These are phyloP conservation scores for Anastrepha obliqua DNA, from an alignment of 1,140 invertebrate species.

Conservation along the genomic window DNA sequence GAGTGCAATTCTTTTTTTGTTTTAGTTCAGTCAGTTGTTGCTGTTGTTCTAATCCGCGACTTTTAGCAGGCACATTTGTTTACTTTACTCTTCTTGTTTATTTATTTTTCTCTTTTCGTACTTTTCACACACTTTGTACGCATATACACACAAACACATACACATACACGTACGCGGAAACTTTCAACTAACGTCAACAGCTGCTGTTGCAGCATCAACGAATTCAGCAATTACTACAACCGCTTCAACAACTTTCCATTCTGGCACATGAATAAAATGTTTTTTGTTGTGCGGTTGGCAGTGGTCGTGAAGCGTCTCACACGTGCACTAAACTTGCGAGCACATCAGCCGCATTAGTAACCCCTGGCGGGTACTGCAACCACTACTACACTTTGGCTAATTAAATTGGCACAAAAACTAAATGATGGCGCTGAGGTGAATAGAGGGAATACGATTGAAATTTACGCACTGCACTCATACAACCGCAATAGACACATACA, in stretches of 20 bases:
- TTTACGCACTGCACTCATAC: neutral
- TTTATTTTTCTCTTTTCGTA: neutral
- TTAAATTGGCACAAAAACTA: conserved; percentile 45
- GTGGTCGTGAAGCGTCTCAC: neutral
- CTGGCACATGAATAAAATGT: no score
- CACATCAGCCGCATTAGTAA: neutral
- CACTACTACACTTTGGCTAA: conserved; percentile 32
- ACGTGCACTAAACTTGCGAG: neutral
- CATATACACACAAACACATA: neutral
- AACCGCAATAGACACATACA: neutral
- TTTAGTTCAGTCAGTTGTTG: neutral
- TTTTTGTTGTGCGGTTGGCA: neutral
- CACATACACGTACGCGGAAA: neutral
- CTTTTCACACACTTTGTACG: neutral
- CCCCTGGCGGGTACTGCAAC: neutral
- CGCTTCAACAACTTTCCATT: neutral
- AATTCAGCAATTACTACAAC: neutral
- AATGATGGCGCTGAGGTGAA: neutral
- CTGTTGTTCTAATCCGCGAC: neutral
- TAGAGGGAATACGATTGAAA: no score
- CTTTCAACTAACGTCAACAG: conserved; percentile 32
- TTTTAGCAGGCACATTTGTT: conserved; percentile 7
- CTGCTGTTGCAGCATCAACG: conserved; percentile 14
- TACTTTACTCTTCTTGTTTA: neutral
- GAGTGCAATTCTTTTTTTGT: neutral